Base-by-base conservation (phyloP, 2,888 invertebrate species). In the Doris montereyensis region DNA sequence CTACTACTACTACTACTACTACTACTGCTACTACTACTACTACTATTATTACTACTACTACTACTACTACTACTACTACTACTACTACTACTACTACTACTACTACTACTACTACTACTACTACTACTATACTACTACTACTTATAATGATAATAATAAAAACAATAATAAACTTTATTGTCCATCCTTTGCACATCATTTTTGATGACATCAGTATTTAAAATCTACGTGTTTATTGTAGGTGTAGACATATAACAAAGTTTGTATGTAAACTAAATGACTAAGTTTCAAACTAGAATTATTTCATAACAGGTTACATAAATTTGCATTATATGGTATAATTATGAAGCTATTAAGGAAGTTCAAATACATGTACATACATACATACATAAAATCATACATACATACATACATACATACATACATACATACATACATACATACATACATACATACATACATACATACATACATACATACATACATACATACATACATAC, bases 361-460 rank as follows among this genome's bases (percentile, higher is more conserved):
- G n/a, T n/a, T n/a, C n/a, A n/a, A n/a, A n/a, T n/a, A n/a, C n/a
- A n/a, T n/a, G n/a, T n/a, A n/a, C n/a, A n/a, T n/a, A n/a, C n/a
- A n/a, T n/a, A n/a, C n/a, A n/a, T n/a, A n/a, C n/a, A n/a, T n/a
- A n/a, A 3, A 35, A 26, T 28, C 52, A 73, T 30, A 52, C 73
- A 52, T 17, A 52, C 73, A 52, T 10, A 73, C 73, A 73, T 17
- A 73, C 73, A 73, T 17, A 73, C 73, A 73, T 30, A 73, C 52
- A 73, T 30, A 73, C 52, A 52, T 30, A 73, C 34, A 34, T 17
- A 73, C 34, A 73, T 17, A 73, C 34, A 73, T 17, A 24, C 57
- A 73, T 30, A 52, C 21, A 73, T 17, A 73, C 21, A 73, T 10
- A 73, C 57, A 73, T 13, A 52, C 57, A 73, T 3, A 52, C 57